Evolutionary conservation across 53 echinoderm and acorn worm genomes (phyloP).

Genomic region (Crossaster papposus): DNA sequence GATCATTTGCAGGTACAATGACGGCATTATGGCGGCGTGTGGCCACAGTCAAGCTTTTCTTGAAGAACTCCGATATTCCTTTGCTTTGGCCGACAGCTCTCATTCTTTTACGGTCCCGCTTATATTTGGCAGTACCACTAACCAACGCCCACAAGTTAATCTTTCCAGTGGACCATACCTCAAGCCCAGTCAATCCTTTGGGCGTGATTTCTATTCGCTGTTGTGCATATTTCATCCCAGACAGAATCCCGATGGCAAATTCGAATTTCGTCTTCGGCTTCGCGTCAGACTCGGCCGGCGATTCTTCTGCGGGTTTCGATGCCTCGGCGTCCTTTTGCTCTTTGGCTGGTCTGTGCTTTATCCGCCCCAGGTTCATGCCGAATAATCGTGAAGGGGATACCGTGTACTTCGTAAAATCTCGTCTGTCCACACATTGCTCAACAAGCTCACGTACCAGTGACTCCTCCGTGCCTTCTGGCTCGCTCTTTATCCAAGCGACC

Average conservation of each 20-base stretch:
- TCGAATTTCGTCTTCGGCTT: not conserved
- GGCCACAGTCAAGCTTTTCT: conserved; percentile 1
- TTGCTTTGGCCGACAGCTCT: conserved; percentile 30
- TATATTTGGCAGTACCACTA: not conserved
- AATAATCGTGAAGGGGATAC: conserved; percentile 15
- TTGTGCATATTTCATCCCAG: not conserved
- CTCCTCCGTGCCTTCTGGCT: conserved; percentile 40
- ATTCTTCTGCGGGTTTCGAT: no score
- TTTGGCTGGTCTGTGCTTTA: conserved; percentile 18
- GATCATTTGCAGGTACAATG: conserved; percentile 1
- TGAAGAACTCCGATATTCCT: not conserved
- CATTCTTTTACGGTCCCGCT: not conserved
- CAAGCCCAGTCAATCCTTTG: conserved; percentile 10
- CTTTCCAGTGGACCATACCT: not conserved
- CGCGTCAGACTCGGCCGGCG: no score
- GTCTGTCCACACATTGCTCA: not conserved
- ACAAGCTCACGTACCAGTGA: conserved; percentile 1
- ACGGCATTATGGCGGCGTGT: conserved; percentile 3
- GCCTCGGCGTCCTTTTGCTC: not conserved
- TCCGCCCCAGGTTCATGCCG: conserved; percentile 14
- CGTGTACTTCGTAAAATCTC: not conserved
- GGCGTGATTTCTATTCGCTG: not conserved
- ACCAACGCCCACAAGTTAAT: no score
- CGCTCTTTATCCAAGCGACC: conserved; percentile 2
- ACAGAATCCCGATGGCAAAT: conserved; percentile 25